A percentile compares a stretch with the other conserved stretches of the same genome.
Conservation (phyloP, 2,888 invertebrate species). For the Endomychus coccineus region DNA sequence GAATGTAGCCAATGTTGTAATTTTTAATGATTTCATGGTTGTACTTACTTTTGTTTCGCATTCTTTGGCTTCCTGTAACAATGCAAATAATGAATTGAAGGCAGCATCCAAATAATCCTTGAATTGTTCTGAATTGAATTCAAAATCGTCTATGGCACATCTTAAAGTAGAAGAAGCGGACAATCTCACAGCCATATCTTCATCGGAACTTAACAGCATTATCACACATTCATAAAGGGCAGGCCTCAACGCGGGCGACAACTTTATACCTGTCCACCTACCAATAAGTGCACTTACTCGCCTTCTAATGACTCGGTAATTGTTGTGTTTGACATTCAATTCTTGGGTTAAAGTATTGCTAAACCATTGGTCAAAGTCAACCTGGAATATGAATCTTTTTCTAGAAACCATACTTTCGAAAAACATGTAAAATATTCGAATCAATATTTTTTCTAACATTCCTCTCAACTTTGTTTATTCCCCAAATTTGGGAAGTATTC, state of each 20-base stretch:
- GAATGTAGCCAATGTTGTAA: too few species aligned
- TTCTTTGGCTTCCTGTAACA: constrained; percentile 81
- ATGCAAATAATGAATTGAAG: constrained; percentile 71
- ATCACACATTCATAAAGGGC: constrained; percentile 72
- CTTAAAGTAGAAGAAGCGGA: constrained; percentile 80
- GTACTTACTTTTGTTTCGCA: constrained; percentile 78
- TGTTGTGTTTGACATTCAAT: constrained; percentile 70
- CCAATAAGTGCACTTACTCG: constrained; percentile 80
- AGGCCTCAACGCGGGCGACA: constrained; percentile 71
- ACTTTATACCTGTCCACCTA: constrained; percentile 74
- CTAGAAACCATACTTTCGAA: too few species aligned
- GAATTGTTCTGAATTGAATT: constrained; percentile 82
- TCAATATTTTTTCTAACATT: too few species aligned
- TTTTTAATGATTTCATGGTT: background rate
- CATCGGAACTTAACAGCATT: constrained; percentile 62
- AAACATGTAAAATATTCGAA: too few species aligned
- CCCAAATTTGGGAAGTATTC: too few species aligned
- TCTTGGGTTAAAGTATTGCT: constrained; percentile 73
- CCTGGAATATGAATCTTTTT: constrained; percentile 43
- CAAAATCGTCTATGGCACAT: constrained; percentile 84
- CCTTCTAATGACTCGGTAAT: constrained; percentile 76
- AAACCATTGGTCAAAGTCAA: constrained; percentile 92
- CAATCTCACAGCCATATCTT: constrained; percentile 84
- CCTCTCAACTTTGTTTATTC: too few species aligned
- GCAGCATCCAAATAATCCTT: constrained; percentile 72